phyloP scores from a whole-genome alignment of 2,797 vertebrate species.

The Falco columbarius region DNA sequence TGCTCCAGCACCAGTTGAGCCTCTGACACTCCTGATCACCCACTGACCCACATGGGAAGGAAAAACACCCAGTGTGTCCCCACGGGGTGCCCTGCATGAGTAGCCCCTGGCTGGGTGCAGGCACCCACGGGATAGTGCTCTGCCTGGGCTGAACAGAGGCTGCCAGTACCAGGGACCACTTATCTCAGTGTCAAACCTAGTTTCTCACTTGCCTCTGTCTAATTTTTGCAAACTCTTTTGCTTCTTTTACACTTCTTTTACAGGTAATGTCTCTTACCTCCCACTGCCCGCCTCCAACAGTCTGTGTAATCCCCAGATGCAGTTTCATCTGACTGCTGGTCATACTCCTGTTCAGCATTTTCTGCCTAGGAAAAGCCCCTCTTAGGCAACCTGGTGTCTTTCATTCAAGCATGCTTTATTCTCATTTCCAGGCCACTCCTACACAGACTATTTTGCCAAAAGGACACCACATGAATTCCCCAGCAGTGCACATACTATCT shows the following conservation, averaged over 20 bases:
- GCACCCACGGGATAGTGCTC: fast-evolving
- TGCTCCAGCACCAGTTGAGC: neutral
- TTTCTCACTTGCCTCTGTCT: neutral
- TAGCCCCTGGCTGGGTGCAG: neutral
- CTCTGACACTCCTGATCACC: neutral
- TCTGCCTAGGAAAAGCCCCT: neutral
- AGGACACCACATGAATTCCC: neutral
- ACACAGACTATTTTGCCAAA: neutral
- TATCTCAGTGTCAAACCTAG: neutral
- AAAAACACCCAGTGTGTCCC: neutral
- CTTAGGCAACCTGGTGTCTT: neutral
- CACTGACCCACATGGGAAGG: neutral
- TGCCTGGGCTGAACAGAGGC: neutral
- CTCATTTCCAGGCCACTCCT: neutral
- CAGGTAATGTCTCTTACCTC: neutral
- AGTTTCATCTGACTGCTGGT: neutral
- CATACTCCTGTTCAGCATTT: neutral
- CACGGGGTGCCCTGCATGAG: fast-evolving
- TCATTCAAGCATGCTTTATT: neutral
- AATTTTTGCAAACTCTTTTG: neutral
- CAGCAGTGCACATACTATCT: neutral
- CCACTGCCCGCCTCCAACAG: fast-evolving
- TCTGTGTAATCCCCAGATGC: neutral
- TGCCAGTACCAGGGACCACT: neutral
- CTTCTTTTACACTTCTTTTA: neutral